Percentiles rank a stretch among this genome's conserved stretches.
These are phyloP conservation scores for Lucilia sericata DNA, from an alignment of 1,140 invertebrate genomes.

Conservation along the genomic window DNA sequence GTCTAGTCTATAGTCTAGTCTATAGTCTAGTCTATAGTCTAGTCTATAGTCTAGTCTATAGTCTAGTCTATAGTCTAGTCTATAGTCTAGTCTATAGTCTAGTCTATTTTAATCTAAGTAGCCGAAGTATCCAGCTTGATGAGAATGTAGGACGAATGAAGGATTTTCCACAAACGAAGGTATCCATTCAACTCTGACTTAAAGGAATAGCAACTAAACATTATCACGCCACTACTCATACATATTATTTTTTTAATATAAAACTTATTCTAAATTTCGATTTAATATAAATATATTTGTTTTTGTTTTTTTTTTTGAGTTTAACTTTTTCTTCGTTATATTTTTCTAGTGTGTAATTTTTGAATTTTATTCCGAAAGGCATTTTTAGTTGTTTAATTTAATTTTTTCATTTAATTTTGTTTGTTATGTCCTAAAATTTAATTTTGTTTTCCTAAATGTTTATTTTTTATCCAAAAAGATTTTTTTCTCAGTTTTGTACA, in stretches of 20 bases:
- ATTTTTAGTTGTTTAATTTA: slow-evolving; percentile 52
- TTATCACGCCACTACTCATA: neutral
- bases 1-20: too few relatives aligned
- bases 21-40: too few relatives aligned
- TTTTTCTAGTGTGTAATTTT: slow-evolving; percentile 47
- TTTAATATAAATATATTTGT: slow-evolving; percentile 26
- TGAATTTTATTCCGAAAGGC: slow-evolving; percentile 68
- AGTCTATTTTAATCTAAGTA: too few relatives aligned
- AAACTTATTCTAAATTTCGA: slow-evolving; percentile 20
- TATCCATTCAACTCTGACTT: too few relatives aligned
- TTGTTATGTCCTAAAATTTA: slow-evolving; percentile 58
- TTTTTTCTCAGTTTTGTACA: slow-evolving; percentile 44
- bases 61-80: too few relatives aligned
- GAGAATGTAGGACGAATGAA: too few relatives aligned
- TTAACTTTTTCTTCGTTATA: slow-evolving; percentile 44
- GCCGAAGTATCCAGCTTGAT: too few relatives aligned
- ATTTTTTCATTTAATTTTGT: slow-evolving; percentile 54
- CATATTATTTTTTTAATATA: slow-evolving; percentile 15
- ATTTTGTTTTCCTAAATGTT: slow-evolving; percentile 60
- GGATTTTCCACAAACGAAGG: too few relatives aligned
- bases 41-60: too few relatives aligned
- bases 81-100: too few relatives aligned
- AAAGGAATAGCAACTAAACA: neutral
- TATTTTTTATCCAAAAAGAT: slow-evolving; percentile 52
- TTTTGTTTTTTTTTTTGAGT: slow-evolving; percentile 44